Conservation (phyloP, 2,113 vertebrate species). For the Callipepla squamata region DNA sequence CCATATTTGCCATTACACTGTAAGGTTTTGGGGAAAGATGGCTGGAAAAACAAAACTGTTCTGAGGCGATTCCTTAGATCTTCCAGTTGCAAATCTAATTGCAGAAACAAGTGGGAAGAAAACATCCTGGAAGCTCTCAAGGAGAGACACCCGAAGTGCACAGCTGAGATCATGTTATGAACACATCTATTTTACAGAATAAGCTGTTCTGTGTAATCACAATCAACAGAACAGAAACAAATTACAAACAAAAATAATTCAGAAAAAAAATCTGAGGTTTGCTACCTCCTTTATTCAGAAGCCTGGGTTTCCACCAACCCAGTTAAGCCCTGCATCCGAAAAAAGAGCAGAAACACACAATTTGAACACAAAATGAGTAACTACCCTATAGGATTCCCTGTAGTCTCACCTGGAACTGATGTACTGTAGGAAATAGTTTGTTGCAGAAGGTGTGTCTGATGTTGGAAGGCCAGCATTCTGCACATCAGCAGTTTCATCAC, state of each 20-base stretch:
- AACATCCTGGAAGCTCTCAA: not conserved
- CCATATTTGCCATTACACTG: too few relatives aligned
- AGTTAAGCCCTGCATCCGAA: not conserved
- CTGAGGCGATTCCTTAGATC: not conserved
- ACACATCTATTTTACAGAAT: not conserved
- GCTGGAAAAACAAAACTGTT: not conserved
- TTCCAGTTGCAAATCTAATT: not conserved
- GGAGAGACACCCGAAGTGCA: not conserved
- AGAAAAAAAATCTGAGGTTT: not conserved
- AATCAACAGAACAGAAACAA: not conserved
- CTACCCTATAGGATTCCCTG: not conserved
- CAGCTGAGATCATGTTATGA: not conserved
- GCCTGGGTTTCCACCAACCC: not conserved
- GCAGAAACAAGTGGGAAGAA: not conserved
- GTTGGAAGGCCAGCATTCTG: conserved; percentile 74
- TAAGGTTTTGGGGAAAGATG: not conserved
- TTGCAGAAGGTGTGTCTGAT: conserved; percentile 83
- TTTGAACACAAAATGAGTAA: not conserved
- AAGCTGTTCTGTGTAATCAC: not conserved
- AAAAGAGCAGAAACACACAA: not conserved
- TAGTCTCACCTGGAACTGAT: conserved; percentile 90
- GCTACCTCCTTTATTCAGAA: not conserved
- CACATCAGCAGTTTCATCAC: conserved; percentile 75
- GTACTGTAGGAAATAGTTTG: conserved; percentile 98
- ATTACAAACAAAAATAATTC: not conserved